These are phyloP conservation scores for Cephonodes hylas DNA, from an alignment of 2,888 invertebrate genomes.

Conservation along the genomic window DNA sequence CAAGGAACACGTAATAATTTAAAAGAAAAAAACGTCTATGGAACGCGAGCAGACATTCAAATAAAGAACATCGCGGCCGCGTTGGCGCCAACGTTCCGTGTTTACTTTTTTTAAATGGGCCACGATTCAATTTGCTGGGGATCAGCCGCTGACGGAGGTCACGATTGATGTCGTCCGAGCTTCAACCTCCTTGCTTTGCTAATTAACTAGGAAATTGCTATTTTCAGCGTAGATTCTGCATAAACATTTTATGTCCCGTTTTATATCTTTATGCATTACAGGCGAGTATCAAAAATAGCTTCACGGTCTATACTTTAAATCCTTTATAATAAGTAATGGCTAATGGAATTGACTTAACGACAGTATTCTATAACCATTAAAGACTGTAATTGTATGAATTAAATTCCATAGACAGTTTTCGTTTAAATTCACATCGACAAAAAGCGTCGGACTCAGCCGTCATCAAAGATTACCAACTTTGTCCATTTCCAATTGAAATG, in stretches of 20 bases:
- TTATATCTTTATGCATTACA: neutral
- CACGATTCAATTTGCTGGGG: slow-evolving; percentile 74
- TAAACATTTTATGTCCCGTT: neutral
- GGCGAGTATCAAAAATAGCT: neutral
- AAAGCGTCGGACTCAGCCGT: neutral
- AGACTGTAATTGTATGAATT: neutral
- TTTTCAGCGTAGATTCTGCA: neutral
- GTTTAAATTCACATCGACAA: slow-evolving; percentile 13
- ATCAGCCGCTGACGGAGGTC: slow-evolving; percentile 54
- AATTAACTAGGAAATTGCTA: slow-evolving; percentile 29
- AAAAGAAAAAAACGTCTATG: slow-evolving; percentile 38
- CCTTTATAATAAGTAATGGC: neutral
- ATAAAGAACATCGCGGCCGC: slow-evolving; percentile 71
- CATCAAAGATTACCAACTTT: slow-evolving; percentile 10
- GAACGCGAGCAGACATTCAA: slow-evolving; percentile 61
- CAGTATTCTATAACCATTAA: neutral
- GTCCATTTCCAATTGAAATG: slow-evolving; percentile 27
- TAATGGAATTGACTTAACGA: neutral
- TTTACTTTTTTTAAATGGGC: slow-evolving; percentile 68
- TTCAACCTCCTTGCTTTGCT: slow-evolving; percentile 32
- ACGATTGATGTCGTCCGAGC: slow-evolving; percentile 47
- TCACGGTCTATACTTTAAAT: neutral
- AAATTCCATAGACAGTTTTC: neutral
- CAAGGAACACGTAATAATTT: slow-evolving; percentile 41
- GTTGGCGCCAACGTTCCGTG: slow-evolving; percentile 77